A percentile compares a stretch with the other conserved stretches of the same genome.
Evolutionary conservation across 2,113 vertebrate species (phyloP).

Genomic region (Poecilia latipinna): DNA sequence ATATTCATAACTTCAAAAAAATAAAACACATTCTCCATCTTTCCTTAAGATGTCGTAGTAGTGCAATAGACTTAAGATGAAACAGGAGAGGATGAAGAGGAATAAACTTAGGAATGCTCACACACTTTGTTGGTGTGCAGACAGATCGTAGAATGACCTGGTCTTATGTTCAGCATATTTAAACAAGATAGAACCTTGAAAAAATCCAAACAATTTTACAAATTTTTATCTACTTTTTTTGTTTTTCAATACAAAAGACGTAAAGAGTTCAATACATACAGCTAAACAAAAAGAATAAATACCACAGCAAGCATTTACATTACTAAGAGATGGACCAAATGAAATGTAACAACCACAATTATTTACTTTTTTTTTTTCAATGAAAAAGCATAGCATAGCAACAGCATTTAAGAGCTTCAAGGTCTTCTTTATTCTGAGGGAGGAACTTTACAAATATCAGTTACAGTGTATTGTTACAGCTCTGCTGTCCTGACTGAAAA

Average conservation of each 20-base stretch:
- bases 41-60: slow-evolving; percentile 17
- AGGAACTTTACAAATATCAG: slow-evolving; percentile 57
- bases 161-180: slow-evolving; percentile 43
- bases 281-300: slow-evolving; percentile 24
- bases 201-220: background rate
- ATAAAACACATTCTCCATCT: background rate
- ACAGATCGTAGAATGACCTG: slow-evolving; percentile 51
- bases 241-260: slow-evolving; percentile 19
- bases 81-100: slow-evolving; percentile 8
- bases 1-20: no score
- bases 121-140: slow-evolving; percentile 32
- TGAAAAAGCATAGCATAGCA: slow-evolving; percentile 48
- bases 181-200: slow-evolving; percentile 19
- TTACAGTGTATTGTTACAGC: slow-evolving; percentile 53
- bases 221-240: background rate
- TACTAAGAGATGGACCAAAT: slow-evolving; percentile 44
- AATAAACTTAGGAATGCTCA: slow-evolving; percentile 18
- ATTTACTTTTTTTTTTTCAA: slow-evolving; percentile 22
- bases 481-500: slow-evolving; percentile 17
- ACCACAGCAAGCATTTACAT: slow-evolving; percentile 46
- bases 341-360: slow-evolving; percentile 50
- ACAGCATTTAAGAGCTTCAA: slow-evolving; percentile 37
- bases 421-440: slow-evolving; percentile 48
- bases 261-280: slow-evolving; percentile 37
- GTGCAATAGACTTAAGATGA: slow-evolving; percentile 21